Evolutionary conservation across 2,888 invertebrate genomes (phyloP).

Genomic region (Lycia hirtaria): DNA sequence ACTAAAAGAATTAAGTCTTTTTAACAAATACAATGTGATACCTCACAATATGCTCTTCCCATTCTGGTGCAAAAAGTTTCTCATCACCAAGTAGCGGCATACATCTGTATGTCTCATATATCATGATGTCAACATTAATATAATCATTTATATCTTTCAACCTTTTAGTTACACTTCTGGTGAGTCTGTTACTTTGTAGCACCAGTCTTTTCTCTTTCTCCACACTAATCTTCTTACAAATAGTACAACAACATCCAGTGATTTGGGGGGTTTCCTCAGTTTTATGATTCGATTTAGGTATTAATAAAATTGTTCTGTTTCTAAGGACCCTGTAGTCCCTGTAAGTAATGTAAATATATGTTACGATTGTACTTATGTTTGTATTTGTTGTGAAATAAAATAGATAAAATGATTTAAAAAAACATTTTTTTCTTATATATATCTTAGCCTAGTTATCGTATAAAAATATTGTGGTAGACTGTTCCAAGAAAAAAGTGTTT

Average conservation of each 20-base stretch:
- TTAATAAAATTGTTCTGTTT: constrained; percentile 19
- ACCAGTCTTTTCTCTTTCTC: constrained; percentile 35
- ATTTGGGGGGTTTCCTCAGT: constrained; percentile 30
- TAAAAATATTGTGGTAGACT: no score
- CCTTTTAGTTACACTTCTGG: constrained; percentile 58
- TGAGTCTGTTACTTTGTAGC: constrained; percentile 43
- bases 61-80: constrained; percentile 60
- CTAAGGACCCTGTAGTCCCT: constrained; percentile 59
- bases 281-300: constrained; percentile 25
- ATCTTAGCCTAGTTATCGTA: no score
- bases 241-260: constrained; percentile 46
- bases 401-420: no score
- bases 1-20: no score
- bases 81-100: constrained; percentile 76
- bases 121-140: constrained; percentile 57
- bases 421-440: no score
- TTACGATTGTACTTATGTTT: constrained; percentile 73
- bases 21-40: constrained; percentile 62
- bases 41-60: constrained; percentile 70
- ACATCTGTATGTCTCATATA: constrained; percentile 70
- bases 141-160: constrained; percentile 40
- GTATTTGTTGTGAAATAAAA: constrained; percentile 66
- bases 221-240: constrained; percentile 47
- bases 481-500: no score
- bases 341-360: constrained; percentile 49